These are phyloP conservation scores for Tapera naevia DNA, from an alignment of 2,797 vertebrate species.

Conservation along the genomic window DNA sequence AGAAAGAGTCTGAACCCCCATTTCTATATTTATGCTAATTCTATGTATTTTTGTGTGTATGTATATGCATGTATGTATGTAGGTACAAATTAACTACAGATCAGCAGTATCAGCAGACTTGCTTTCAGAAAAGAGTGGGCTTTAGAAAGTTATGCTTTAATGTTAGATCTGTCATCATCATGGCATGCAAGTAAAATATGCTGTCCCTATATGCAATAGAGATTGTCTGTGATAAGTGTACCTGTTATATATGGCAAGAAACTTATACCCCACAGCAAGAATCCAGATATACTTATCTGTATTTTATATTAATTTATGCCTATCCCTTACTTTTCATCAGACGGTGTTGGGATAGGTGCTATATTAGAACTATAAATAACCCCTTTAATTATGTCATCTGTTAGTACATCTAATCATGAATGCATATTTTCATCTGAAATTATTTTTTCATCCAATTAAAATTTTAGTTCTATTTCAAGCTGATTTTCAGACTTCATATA, in stretches of 20 bases:
- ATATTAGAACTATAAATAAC: conserved; percentile 63
- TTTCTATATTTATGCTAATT: background rate
- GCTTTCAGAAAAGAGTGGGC: background rate
- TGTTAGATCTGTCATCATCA: conserved; percentile 30
- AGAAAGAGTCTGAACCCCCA: background rate
- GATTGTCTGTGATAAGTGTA: background rate
- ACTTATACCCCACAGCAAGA: background rate
- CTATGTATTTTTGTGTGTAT: background rate
- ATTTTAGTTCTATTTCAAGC: conserved; percentile 74
- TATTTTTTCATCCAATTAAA: conserved; percentile 71
- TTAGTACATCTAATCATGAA: conserved; percentile 56
- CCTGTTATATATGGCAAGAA: background rate
- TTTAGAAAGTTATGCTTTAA: conserved; percentile 51
- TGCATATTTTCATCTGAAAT: conserved; percentile 49
- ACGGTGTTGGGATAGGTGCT: conserved; percentile 54
- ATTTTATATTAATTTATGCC: conserved; percentile 30
- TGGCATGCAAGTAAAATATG: conserved; percentile 19
- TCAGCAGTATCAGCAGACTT: background rate
- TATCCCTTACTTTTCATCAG: conserved; percentile 40
- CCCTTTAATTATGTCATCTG: conserved; percentile 55
- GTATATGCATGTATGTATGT: background rate
- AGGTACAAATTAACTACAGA: background rate
- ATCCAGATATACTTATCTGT: background rate
- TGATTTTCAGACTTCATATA: conserved; percentile 72
- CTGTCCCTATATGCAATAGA: background rate